Conservation (phyloP, 2,113 vertebrate genomes). For the Grammomys dolichurus region DNA sequence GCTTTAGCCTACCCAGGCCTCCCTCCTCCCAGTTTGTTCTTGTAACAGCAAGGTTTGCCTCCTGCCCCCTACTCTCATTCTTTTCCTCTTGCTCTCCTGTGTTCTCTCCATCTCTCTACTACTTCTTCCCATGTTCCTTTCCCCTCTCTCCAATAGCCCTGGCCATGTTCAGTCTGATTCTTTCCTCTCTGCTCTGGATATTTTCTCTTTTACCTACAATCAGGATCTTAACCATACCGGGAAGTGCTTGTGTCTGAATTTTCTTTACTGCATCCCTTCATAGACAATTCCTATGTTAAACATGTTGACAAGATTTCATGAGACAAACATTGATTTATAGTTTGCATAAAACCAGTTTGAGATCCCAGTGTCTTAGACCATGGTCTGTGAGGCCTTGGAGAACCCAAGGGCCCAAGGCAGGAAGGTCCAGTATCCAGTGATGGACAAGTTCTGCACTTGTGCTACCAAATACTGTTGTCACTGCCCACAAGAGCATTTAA, state of each 20-base stretch:
- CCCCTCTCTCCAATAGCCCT: not conserved
- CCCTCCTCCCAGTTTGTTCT: not conserved
- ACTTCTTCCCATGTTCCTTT: too few species aligned
- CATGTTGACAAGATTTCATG: not conserved
- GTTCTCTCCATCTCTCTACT: not conserved
- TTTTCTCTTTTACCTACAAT: not conserved
- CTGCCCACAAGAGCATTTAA: not conserved
- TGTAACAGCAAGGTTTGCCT: not conserved
- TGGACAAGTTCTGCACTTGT: not conserved
- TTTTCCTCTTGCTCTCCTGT: not conserved
- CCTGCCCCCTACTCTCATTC: not conserved
- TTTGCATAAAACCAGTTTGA: slow-evolving; percentile 1
- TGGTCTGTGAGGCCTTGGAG: not conserved
- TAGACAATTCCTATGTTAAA: not conserved
- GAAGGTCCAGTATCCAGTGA: not conserved
- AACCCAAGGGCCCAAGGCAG: not conserved
- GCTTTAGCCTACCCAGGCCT: not conserved
- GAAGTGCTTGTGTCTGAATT: not conserved
- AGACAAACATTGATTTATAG: not conserved
- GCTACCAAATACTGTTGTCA: not conserved
- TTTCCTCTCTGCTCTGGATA: not conserved
- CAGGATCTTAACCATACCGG: not conserved
- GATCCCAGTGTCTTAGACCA: not conserved
- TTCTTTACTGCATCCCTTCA: not conserved
- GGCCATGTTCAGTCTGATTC: not conserved